Base-by-base conservation (phyloP, 2,797 vertebrate genomes). In the Lutjanus campechanus region DNA sequence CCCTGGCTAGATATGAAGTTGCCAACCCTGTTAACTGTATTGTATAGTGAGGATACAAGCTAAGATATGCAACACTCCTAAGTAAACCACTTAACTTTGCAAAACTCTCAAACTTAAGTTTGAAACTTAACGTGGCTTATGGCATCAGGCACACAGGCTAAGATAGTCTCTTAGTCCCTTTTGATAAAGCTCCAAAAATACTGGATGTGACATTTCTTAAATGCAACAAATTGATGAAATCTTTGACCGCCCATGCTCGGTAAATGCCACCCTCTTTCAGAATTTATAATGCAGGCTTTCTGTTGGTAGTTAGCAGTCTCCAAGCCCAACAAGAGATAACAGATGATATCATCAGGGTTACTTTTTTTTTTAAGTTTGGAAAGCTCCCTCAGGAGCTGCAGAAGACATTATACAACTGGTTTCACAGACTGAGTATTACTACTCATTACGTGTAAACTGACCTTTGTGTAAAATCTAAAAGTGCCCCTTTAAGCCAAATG, bases 361-460 rank as follows among this genome's bases (percentile, higher is more conserved):
- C 15, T 5, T 43, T 43, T 16, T 16, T 41, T 60, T 36, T 36
- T 4, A 20, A 22, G 5, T 43, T 19, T 25, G 12, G 40, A 55
- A 54, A 22, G 19, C n/a, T 76, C 40, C 50, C 41, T 54, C 61
- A 60, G 56, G 55, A 22, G 46, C 41, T 20, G 20, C 17, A 16
- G 4, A 16, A 25, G 13, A 73, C 17, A 41, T 40, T 25, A 63
- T 36, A 20, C 70, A 56, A 25, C 63, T 69, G 54, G 43, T 69
- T 58, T 55, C 51, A 63, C 49, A 75, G 41, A 20, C 19, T 55
- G 47, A 51, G 2, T 22, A 50, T 68, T n/a, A 62, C 54, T 46
- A 58, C 29, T 62, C 16, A 69, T 54, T 40, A 54, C 8, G 1
- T 53, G 5, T 20, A 63, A 65, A 78, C 19, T 75, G 65, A 20